A percentile compares a stretch with the other conserved stretches of the same genome.
Evolutionary conservation across 2,888 invertebrate genomes (phyloP).

Genomic region (Agapostemon virescens): DNA sequence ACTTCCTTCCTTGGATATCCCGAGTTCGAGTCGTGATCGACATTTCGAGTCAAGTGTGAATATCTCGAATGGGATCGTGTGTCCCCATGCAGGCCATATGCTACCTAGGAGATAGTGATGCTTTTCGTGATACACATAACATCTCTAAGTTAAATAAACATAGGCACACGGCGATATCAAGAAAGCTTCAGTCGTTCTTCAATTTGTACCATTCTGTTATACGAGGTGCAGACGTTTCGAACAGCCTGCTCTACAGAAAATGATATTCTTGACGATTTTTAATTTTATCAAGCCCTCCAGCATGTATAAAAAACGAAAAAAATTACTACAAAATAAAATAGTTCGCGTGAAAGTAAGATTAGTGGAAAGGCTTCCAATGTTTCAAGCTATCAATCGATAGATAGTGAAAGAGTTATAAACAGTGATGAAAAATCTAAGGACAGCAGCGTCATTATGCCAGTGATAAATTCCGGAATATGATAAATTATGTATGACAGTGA

Average conservation of each 20-base stretch:
- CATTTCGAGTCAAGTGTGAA: background rate
- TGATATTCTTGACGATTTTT: constrained; percentile 17
- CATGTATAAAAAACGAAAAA: constrained; percentile 43
- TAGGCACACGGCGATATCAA: constrained; percentile 34
- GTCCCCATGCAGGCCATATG: background rate
- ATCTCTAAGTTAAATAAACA: constrained; percentile 39
- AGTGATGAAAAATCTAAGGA: constrained; percentile 28
- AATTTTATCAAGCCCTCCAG: constrained; percentile 23
- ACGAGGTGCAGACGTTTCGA: constrained; percentile 43
- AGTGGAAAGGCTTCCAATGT: constrained; percentile 41
- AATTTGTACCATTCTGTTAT: constrained; percentile 42
- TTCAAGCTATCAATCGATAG: background rate
- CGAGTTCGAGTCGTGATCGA: background rate
- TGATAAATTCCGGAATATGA: constrained; percentile 35
- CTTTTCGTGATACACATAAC: constrained; percentile 35
- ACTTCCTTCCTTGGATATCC: no score
- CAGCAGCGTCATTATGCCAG: constrained; percentile 42
- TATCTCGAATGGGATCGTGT: no score
- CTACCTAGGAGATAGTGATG: constrained; percentile 28
- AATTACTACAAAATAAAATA: constrained; percentile 14
- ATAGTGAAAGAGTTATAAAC: background rate
- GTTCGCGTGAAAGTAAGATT: constrained; percentile 36
- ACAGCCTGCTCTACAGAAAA: constrained; percentile 37
- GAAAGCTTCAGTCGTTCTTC: constrained; percentile 40
- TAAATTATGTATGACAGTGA: constrained; percentile 38